Conservation (phyloP, 2,888 invertebrate species). For the Eretmocerus hayati region DNA sequence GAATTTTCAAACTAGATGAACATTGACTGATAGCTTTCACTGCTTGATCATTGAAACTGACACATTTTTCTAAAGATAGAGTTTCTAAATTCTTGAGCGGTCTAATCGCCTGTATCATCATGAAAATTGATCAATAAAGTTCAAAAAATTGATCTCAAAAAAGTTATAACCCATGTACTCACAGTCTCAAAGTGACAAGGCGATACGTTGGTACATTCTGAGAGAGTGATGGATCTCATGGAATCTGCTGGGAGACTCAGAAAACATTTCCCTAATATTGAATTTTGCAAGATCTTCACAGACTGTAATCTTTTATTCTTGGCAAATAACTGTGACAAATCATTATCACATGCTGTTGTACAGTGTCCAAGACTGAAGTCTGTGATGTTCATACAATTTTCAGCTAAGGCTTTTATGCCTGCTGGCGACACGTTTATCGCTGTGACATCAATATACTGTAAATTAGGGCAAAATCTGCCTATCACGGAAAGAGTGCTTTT, state of each 20-base stretch:
- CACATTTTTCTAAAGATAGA: conserved; percentile 31
- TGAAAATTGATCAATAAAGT: neutral
- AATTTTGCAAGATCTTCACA: conserved; percentile 28
- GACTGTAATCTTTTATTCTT: conserved; percentile 33
- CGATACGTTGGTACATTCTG: conserved; percentile 29
- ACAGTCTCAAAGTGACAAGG: conserved; percentile 30
- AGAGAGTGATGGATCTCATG: conserved; percentile 35
- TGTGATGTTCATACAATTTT: conserved; percentile 50
- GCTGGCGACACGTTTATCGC: conserved; percentile 51
- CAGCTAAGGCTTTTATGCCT: conserved; percentile 48
- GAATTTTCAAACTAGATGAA: conserved; percentile 27
- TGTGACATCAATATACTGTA: conserved; percentile 50
- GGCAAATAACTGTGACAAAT: conserved; percentile 35
- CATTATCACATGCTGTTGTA: conserved; percentile 38
- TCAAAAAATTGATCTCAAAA: neutral
- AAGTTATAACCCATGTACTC: conserved; percentile 17
- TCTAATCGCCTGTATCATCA: conserved; percentile 30
- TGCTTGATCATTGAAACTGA: conserved; percentile 27
- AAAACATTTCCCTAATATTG: conserved; percentile 36
- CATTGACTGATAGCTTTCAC: conserved; percentile 30
- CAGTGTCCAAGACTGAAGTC: conserved; percentile 50
- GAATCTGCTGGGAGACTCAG: conserved; percentile 30
- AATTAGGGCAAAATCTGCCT: conserved; percentile 54
- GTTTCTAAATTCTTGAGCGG: conserved; percentile 28
- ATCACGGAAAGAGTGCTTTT: conserved; percentile 53